Base-by-base conservation (phyloP, 2,888 invertebrate species). In the Amphimallon solstitiale region DNA sequence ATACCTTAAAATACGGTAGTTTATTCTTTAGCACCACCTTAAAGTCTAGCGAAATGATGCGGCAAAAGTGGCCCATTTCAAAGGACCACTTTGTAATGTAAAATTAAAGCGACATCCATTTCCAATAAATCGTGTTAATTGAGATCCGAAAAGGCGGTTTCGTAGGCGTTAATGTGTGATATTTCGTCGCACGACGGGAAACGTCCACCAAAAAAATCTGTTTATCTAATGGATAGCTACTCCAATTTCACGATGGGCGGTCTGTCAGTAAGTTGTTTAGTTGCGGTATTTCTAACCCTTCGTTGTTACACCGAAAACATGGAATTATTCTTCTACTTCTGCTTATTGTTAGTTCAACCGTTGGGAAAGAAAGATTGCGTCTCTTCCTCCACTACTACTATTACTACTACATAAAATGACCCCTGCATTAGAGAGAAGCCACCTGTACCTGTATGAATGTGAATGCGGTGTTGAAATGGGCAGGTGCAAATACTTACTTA, bases 381-480 rank as follows among this genome's bases (percentile, higher is more conserved):
- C 56, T 29, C 29, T 29, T 29, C 29, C 9, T 29, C 29, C 9
- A 7, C 29, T 29, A 3, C 29, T 5, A 29, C 29, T 29, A 29
- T 29, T 29, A 29, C 29, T 21, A 56, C 56, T 56, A 40, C 40
- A 56, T 56, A 56, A 56, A 63, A 43, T 63, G 52, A 54, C 63
- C 45, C 54, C 63, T 52, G 63, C 52, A 54, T 63, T 63, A 63
- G 72, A 70, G 38, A 40, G 56, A 23, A 56, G 69, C 71, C 73
- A 73, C 73, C 73, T 73, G 73, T 72, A 73, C 72, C 72, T 70
- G 72, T 72, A 72, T 73, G 72, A 72, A 73, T 72, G 72, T 72
- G 71, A 72, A 72, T 59, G 69, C 63, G 56, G 64, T 37, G 51
- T 51, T 40, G 63, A 61, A 66, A 68, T 54, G 56, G 67, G 73